Evolutionary conservation across 2,888 invertebrate genomes (phyloP).

Genomic region (Drosophila eohydei): DNA sequence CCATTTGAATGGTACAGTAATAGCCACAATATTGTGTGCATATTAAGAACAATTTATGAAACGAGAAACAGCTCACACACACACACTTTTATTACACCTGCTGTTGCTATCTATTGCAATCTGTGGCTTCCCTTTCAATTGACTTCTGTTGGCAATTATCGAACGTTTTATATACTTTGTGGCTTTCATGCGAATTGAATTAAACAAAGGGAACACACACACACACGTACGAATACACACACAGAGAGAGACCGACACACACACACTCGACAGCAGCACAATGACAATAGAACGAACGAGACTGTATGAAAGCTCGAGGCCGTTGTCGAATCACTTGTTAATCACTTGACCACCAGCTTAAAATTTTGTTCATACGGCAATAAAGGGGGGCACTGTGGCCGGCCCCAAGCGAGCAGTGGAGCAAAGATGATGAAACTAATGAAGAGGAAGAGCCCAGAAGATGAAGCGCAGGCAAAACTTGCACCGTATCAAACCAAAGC

Average conservation of each 20-base stretch:
- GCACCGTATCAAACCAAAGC: background rate
- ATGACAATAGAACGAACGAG: slow-evolving; percentile 14
- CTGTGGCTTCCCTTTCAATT: slow-evolving; percentile 32
- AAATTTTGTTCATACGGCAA: slow-evolving; percentile 83
- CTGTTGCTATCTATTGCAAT: slow-evolving; percentile 30
- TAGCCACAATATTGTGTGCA: slow-evolving; percentile 14
- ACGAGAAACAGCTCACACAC: slow-evolving; percentile 9
- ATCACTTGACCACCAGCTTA: slow-evolving; percentile 84
- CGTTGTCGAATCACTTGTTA: slow-evolving; percentile 54
- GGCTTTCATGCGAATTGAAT: slow-evolving; percentile 32
- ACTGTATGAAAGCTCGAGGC: slow-evolving; percentile 19
- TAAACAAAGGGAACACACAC: slow-evolving; percentile 23
- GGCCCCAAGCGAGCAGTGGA: slow-evolving; percentile 34
- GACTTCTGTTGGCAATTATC: slow-evolving; percentile 29
- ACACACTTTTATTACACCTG: slow-evolving; percentile 7
- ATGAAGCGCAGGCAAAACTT: background rate
- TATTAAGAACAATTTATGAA: background rate
- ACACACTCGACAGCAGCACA: slow-evolving; percentile 17
- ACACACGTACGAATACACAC: slow-evolving; percentile 1
- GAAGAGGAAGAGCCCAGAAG: slow-evolving; percentile 11
- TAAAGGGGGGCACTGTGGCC: slow-evolving; percentile 70
- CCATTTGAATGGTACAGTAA: background rate
- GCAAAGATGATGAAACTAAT: background rate
- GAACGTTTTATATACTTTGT: slow-evolving; percentile 33
- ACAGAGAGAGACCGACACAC: background rate